Evolutionary conservation across 1,140 invertebrate species (phyloP).

Genomic region (Tetranychus urticae): DNA sequence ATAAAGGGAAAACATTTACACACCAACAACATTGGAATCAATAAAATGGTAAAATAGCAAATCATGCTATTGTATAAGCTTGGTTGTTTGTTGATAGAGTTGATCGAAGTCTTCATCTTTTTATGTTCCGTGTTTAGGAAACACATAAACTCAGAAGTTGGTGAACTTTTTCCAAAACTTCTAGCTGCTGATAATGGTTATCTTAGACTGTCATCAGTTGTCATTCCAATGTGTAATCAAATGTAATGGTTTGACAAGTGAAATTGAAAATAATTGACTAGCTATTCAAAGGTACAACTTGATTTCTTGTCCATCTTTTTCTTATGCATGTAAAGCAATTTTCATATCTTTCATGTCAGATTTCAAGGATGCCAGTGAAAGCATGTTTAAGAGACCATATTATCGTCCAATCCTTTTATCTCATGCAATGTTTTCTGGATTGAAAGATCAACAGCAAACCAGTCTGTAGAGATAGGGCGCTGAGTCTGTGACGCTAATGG

Average conservation of each 20-base stretch:
- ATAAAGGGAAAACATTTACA: slow-evolving; percentile 55
- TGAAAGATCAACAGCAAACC: slow-evolving; percentile 59
- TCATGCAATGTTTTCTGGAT: slow-evolving; percentile 62
- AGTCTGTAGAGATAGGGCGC: slow-evolving; percentile 49
- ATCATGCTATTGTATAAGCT: slow-evolving; percentile 60
- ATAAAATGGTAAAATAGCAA: slow-evolving; percentile 80
- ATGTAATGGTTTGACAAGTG: slow-evolving; percentile 39
- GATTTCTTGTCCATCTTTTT: slow-evolving; percentile 50
- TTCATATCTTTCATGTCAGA: slow-evolving; percentile 50
- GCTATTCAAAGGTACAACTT: slow-evolving; percentile 77
- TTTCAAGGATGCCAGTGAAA: slow-evolving; percentile 50
- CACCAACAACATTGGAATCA: slow-evolving; percentile 60
- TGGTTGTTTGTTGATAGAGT: slow-evolving; percentile 60
- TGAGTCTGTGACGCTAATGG: slow-evolving; percentile 78
- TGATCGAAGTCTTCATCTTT: slow-evolving; percentile 67
- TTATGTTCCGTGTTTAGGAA: slow-evolving; percentile 64
- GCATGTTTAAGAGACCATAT: slow-evolving; percentile 40
- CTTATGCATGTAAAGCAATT: slow-evolving; percentile 46
- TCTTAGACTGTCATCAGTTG: slow-evolving; percentile 40
- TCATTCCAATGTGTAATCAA: slow-evolving; percentile 49
- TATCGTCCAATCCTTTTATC: slow-evolving; percentile 28
- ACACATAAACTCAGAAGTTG: slow-evolving; percentile 63
- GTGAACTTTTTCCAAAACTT: slow-evolving; percentile 76
- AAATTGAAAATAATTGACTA: slow-evolving; percentile 74
- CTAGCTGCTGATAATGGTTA: slow-evolving; percentile 78